These are phyloP conservation scores for Zaprionus lineosus DNA, from an alignment of 2,888 invertebrate genomes.

Conservation along the genomic window DNA sequence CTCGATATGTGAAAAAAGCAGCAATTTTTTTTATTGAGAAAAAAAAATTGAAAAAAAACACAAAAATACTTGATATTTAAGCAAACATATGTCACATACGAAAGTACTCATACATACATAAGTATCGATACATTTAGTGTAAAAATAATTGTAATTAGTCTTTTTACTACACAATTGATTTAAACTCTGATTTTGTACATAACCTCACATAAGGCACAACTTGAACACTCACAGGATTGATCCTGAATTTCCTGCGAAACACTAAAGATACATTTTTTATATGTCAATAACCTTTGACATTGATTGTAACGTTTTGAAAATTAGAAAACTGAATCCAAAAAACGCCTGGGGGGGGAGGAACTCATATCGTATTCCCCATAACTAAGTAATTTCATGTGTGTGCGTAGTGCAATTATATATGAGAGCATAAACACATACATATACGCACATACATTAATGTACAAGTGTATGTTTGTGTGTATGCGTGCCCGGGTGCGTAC, in stretches of 20 bases:
- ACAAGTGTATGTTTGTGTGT: neutral
- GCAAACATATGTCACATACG: too few relatives aligned
- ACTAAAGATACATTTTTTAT: neutral
- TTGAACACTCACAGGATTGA: too few relatives aligned
- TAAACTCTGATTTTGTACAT: too few relatives aligned
- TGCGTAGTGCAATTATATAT: conserved; percentile 18
- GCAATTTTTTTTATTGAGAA: too few relatives aligned
- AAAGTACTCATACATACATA: too few relatives aligned
- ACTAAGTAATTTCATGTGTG: conserved; percentile 10
- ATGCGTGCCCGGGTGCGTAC: neutral
- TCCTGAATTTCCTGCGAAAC: neutral
- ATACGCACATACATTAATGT: neutral
- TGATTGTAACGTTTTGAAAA: neutral
- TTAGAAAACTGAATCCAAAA: conserved; percentile 9
- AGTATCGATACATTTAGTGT: too few relatives aligned
- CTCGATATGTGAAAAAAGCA: too few relatives aligned
- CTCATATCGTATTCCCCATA: conserved; percentile 6
- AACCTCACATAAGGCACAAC: too few relatives aligned
- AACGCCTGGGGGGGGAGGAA: conserved; percentile 1
- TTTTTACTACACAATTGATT: too few relatives aligned
- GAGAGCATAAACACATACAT: neutral
- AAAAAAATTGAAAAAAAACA: too few relatives aligned
- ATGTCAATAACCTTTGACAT: neutral
- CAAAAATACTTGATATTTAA: too few relatives aligned
- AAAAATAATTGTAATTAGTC: too few relatives aligned